These are phyloP conservation scores for Anoplophora glabripennis DNA, from an alignment of 1,140 invertebrate genomes.

Conservation along the genomic window DNA sequence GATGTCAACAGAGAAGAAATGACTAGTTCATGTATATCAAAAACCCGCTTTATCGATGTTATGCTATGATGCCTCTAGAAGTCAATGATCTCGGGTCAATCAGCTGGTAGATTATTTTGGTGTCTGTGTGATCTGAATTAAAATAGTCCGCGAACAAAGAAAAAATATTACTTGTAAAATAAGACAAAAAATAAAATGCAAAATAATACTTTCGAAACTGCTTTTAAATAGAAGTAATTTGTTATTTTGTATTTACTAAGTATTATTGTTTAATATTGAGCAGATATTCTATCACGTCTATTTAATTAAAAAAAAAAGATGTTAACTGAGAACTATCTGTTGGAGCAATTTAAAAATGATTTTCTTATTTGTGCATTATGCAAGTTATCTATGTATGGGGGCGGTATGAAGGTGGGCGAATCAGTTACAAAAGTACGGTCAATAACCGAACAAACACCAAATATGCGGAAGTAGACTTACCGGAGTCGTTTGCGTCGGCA, in stretches of 20 bases:
- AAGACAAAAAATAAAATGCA: too few species aligned
- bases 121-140: conserved; percentile 22
- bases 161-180: background rate
- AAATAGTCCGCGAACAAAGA: conserved; percentile 9
- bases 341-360: too few species aligned
- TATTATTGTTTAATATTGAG: too few species aligned
- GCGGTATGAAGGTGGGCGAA: conserved; percentile 12
- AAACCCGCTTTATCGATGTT: background rate
- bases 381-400: conserved; percentile 9
- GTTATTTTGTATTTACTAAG: too few species aligned
- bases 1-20: background rate
- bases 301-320: too few species aligned
- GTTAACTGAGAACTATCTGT: too few species aligned
- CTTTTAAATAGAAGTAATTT: too few species aligned
- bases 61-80: background rate
- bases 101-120: conserved; percentile 19
- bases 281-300: too few species aligned
- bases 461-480: conserved; percentile 38
- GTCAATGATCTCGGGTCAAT: conserved; percentile 24
- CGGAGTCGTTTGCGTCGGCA: conserved; percentile 45
- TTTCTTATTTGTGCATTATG: too few species aligned
- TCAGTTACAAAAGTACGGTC: conserved; percentile 16
- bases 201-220: too few species aligned
- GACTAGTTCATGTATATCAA: background rate
- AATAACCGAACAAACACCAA: conserved; percentile 23